phyloP scores from a whole-genome alignment of 1,140 invertebrate genomes.

The Drosophila lowei region DNA sequence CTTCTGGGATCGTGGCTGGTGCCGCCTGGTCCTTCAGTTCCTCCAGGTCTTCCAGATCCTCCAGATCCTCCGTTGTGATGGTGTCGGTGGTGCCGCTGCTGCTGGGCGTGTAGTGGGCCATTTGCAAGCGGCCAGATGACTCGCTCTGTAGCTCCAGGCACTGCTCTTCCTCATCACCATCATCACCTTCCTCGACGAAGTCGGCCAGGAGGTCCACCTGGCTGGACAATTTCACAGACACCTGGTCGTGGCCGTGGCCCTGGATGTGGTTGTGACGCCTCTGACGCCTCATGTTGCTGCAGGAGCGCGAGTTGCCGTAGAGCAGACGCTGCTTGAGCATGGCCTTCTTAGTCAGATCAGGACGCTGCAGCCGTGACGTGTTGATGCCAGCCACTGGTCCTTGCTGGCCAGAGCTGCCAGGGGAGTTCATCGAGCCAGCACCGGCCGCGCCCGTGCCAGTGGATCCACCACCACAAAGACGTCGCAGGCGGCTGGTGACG shows the following conservation, averaged over 20 bases:
- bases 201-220: conserved; percentile 12
- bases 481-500: conserved; percentile 15
- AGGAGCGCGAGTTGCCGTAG: conserved; percentile 51
- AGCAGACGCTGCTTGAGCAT: conserved; percentile 43
- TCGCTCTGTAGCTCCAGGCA: neutral
- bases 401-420: neutral
- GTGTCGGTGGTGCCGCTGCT: neutral
- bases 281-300: conserved; percentile 32
- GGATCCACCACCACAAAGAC: neutral
- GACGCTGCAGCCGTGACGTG: conserved; percentile 5
- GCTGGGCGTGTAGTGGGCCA: too few relatives aligned
- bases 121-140: too few relatives aligned
- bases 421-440: too few relatives aligned
- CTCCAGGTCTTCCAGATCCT: too few relatives aligned
- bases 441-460: neutral
- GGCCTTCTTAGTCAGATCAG: conserved; percentile 30
- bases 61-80: neutral
- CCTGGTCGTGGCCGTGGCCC: neutral
- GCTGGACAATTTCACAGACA: neutral
- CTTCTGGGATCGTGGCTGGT: too few relatives aligned
- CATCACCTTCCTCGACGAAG: neutral
- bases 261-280: neutral
- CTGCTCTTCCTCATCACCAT: neutral
- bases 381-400: neutral
- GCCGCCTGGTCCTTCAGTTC: neutral